Evolutionary conservation across 2,888 invertebrate genomes (phyloP).

Genomic region (Cosmia trapezina): DNA sequence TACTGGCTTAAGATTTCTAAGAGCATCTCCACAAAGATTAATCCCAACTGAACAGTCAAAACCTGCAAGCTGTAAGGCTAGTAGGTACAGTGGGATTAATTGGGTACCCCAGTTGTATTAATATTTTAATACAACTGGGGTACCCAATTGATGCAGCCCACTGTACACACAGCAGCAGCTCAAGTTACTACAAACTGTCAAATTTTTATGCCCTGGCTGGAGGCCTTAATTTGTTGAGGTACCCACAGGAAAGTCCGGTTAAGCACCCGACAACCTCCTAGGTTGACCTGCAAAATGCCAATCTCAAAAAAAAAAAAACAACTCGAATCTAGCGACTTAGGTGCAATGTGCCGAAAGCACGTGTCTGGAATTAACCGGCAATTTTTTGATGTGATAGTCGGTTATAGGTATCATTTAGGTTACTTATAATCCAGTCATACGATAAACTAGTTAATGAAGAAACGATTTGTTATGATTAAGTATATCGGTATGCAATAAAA

Average conservation of each 20-base stretch:
- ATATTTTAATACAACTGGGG: too few relatives aligned
- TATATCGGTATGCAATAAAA: neutral
- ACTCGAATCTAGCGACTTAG: neutral
- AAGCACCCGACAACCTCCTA: too few relatives aligned
- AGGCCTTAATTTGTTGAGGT: too few relatives aligned
- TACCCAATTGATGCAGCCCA: too few relatives aligned
- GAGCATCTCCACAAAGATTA: neutral
- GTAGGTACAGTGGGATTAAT: too few relatives aligned
- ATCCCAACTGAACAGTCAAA: neutral
- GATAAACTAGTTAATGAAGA: slow-evolving; percentile 21
- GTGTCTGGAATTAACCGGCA: neutral
- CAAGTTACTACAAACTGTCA: too few relatives aligned
- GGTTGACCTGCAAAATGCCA: too few relatives aligned
- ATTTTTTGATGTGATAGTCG: neutral
- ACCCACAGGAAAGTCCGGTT: too few relatives aligned
- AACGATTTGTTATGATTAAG: slow-evolving; percentile 16
- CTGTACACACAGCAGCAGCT: too few relatives aligned
- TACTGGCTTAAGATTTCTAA: neutral
- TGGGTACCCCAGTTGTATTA: too few relatives aligned
- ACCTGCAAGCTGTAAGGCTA: neutral
- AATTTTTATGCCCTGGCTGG: too few relatives aligned
- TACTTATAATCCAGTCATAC: slow-evolving; percentile 5
- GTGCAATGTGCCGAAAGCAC: neutral
- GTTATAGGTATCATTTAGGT: slow-evolving; percentile 14
- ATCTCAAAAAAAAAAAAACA: too few relatives aligned